Evolutionary conservation across 1,140 invertebrate genomes (phyloP), one percentile per base, ranked within the genome.

Genomic region (Babylonia areolata): DNA sequence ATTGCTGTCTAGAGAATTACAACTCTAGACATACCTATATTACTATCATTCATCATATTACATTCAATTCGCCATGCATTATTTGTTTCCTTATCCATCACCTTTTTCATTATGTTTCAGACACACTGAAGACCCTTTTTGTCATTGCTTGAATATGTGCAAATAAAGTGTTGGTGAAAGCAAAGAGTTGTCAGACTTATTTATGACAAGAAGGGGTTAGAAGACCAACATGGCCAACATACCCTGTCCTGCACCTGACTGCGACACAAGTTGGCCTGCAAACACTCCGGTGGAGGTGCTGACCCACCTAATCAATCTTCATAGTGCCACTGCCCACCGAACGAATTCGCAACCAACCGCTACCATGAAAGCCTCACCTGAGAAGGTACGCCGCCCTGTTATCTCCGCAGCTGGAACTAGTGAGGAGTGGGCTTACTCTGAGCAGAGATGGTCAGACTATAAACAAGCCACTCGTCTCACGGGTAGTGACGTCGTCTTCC

Each of bases 381-480:
- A 64, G 20, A 64, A 64, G 28, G 58, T 64, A 3, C 28, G 58
- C 3, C 58, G 58, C 20, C 58, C 58, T 20, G 20, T 20, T n/a
- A 23, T 64, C 9, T 64, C 58, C 9, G 58, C 58, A 28, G 58
- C 58, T 3, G 58, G 58, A 3, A 64, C 58, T 3, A 64, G 58
- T 20, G 58, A 64, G 23, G 58, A 64, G 58, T 64, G 58, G 58
- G 58, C 58, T 6, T 64, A 64, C 58, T 64, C 23, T 23, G 58
- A 15, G 9, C 58, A 23, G 20, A 64, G 58, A 28, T 64, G 58
- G 58, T 15, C 58, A 28, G n/a, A 64, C 58, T 64, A 64, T 20
- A 64, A 64, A 64, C 58, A 28, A 69, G 88, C 86, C 1, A 91
- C 88, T 2, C n/a, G n/a, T n/a, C 58, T 89, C 0, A 71, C 75